Conservation (phyloP, 1,140 invertebrate genomes). For the Drosophila sproati region DNA sequence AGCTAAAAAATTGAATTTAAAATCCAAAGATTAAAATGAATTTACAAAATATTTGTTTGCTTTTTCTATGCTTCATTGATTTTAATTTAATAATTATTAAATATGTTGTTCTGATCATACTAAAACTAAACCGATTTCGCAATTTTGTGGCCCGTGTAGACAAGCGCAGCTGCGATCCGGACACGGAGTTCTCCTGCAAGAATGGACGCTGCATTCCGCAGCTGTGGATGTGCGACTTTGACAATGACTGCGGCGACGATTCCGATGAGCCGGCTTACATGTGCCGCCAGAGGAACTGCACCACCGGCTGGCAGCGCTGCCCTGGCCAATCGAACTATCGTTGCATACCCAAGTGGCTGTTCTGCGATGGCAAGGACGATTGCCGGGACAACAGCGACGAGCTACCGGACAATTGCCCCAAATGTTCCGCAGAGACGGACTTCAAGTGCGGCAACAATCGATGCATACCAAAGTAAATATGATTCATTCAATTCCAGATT, state of each 20-base stretch:
- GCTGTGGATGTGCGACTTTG: slow-evolving; percentile 94
- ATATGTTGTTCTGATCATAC: too few relatives aligned
- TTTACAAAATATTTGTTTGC: too few relatives aligned
- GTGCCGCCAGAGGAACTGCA: slow-evolving; percentile 95
- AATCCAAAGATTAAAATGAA: too few relatives aligned
- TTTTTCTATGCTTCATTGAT: too few relatives aligned
- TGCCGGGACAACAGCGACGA: slow-evolving; percentile 97
- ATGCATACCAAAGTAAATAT: slow-evolving; percentile 92
- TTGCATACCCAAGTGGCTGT: slow-evolving; percentile 97
- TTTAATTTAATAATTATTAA: too few relatives aligned
- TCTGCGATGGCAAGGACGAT: slow-evolving; percentile 97
- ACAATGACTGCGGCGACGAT: slow-evolving; percentile 90
- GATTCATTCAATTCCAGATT: neutral
- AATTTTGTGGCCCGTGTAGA: slow-evolving; percentile 84
- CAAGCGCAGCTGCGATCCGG: slow-evolving; percentile 92
- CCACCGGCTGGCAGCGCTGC: slow-evolving; percentile 95
- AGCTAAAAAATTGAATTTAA: too few relatives aligned
- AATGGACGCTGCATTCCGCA: slow-evolving; percentile 98
- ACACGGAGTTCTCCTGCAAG: slow-evolving; percentile 93
- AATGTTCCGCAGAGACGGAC: slow-evolving; percentile 94
- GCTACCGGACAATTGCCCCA: slow-evolving; percentile 93
- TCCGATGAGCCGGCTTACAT: slow-evolving; percentile 97
- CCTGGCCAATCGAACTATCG: slow-evolving; percentile 95
- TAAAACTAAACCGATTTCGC: too few relatives aligned
- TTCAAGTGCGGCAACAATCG: slow-evolving; percentile 96